These are phyloP conservation scores for Synergus umbraculus DNA, from an alignment of 2,888 invertebrate genomes.

Conservation along the genomic window DNA sequence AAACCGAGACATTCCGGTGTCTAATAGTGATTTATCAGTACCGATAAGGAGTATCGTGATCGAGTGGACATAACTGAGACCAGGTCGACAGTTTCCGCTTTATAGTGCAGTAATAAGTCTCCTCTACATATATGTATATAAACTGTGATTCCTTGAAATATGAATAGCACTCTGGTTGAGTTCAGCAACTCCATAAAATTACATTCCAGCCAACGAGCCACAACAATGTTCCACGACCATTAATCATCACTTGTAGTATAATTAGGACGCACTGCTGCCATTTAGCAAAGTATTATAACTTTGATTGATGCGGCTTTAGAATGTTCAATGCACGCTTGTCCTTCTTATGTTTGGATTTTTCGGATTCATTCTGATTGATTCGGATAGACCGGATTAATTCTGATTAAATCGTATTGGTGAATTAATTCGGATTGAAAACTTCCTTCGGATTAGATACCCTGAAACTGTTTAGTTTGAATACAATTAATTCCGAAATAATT, in stretches of 20 bases:
- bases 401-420: no score
- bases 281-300: background rate
- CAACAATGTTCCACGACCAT: background rate
- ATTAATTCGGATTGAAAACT: no score
- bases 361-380: no score
- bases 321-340: background rate
- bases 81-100: background rate
- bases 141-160: background rate
- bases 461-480: no score
- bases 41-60: background rate
- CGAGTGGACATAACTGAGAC: background rate
- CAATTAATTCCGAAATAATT: no score
- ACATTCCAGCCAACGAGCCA: background rate
- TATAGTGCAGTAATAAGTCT: background rate
- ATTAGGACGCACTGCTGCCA: background rate
- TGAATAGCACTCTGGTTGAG: background rate
- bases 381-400: no score
- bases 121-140: background rate
- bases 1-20: background rate
- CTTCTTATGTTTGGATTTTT: background rate
- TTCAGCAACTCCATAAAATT: constrained; percentile 4
- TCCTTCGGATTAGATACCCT: no score
- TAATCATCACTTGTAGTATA: background rate
- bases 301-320: background rate
- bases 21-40: background rate